A percentile compares a stretch with the other conserved stretches of the same genome.
phyloP scores from a whole-genome alignment of 1,140 invertebrate genomes.

The Idris sp. region DNA sequence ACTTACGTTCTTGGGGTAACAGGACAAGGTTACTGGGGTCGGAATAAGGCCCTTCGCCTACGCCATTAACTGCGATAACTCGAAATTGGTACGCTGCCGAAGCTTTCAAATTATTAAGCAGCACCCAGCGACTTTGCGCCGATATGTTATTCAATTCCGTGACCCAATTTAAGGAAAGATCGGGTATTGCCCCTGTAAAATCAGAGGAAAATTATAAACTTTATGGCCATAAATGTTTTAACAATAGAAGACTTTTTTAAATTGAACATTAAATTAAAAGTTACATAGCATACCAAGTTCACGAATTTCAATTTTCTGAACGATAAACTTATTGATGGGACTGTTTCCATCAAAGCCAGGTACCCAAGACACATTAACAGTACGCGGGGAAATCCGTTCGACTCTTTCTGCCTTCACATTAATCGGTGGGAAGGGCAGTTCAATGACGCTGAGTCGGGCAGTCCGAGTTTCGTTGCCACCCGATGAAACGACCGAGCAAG shows the following conservation, averaged over 20 bases:
- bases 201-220: too few species aligned
- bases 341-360: conserved; percentile 98
- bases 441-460: conserved; percentile 92
- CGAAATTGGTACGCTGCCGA: conserved; percentile 97
- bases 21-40: conserved; percentile 91
- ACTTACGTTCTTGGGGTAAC: conserved; percentile 95
- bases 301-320: conserved; percentile 80
- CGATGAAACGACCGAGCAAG: conserved; percentile 88
- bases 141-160: conserved; percentile 93
- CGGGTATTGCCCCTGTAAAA: conserved; percentile 86
- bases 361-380: conserved; percentile 95
- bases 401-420: conserved; percentile 88
- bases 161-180: conserved; percentile 91
- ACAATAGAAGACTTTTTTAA: too few species aligned
- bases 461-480: conserved; percentile 94
- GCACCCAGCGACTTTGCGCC: conserved; percentile 85
- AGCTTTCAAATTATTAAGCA: conserved; percentile 93
- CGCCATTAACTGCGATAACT: conserved; percentile 95
- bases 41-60: conserved; percentile 94
- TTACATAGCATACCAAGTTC: too few species aligned
- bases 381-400: conserved; percentile 76
- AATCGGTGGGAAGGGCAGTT: conserved; percentile 94
- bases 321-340: conserved; percentile 94
- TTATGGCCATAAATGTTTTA: too few species aligned
- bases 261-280: too few species aligned